Evolutionary conservation across 1,140 invertebrate species (phyloP), one percentile per base, ranked within the genome.

Genomic region (Listronotus bonariensis): DNA sequence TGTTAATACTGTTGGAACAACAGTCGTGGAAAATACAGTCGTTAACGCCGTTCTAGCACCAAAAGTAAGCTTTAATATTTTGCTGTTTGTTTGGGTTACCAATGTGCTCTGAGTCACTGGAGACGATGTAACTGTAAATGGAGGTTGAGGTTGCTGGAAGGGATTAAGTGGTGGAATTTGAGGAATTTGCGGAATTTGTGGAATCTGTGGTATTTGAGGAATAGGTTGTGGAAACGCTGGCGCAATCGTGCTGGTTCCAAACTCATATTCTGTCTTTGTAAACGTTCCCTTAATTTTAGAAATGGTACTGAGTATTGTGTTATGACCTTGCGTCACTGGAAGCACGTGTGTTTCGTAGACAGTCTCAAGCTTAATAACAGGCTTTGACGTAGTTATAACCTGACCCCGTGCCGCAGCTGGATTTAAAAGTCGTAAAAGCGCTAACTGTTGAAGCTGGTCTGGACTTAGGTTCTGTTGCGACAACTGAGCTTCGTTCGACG

Each of bases 11-110:
- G 92, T 95, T 12, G 92, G 92, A 17, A 94, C 87, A 15, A 94
- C 87, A 67, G 83, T 87, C n/a, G 92, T 93, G 0, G 90, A 91
- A 73, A 88, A 94, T 20, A 95, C 79, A 0, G 92, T 94, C 0
- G 92, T 95, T 72, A 90, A 91, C 0, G 92, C 90, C 0, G 92
- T 93, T 73, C 92, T 92, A 17, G 92, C 92, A 6, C 92, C 92
- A 75, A 95, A 95, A 1, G 91, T 93, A 11, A 95, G 79, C 75
- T 93, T 92, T 15, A 95, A 78, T 15, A 94, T 82, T 78, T 91
- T 90, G 46, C 90, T 92, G 34, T 92, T 87, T 0, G 92, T 93
- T 52, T 89, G 82, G 1, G 90, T 92, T 6, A 92, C 85, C 68
- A 91, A 80, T 0, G 91, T 92, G 69, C 91, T 90, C 43, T 91